A percentile compares a stretch with the other conserved stretches of the same genome.
phyloP scores from a whole-genome alignment of 23 tunicate species.

The Aplidium turbinatum region DNA sequence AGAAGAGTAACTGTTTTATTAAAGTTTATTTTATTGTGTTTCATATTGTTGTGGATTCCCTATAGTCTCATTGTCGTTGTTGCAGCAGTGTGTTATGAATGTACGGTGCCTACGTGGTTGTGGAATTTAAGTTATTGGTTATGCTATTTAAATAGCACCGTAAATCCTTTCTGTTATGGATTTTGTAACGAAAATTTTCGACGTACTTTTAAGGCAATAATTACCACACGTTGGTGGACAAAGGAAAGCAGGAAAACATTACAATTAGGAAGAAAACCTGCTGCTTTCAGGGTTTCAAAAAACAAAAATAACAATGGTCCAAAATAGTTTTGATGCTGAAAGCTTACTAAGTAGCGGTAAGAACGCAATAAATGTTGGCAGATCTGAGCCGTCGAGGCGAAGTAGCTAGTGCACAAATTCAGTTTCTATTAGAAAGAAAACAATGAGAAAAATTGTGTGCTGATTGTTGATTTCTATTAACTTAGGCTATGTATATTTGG shows the following conservation, averaged over 20 bases:
- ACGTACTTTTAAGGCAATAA: constrained; percentile 70
- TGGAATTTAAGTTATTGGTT: constrained; percentile 91
- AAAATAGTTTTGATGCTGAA: too few species aligned
- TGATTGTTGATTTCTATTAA: too few species aligned
- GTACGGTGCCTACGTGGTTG: constrained; percentile 26
- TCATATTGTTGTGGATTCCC: constrained; percentile 79
- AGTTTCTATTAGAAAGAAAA: too few species aligned
- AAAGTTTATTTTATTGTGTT: constrained; percentile 77
- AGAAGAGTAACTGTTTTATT: constrained; percentile 70
- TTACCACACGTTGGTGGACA: constrained; percentile 90
- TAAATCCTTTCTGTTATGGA: constrained; percentile 89
- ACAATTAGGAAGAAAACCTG: constrained; percentile 10
- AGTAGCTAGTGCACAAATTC: too few species aligned
- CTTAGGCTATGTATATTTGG: too few species aligned
- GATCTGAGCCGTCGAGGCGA: too few species aligned
- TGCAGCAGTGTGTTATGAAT: constrained; percentile 37
- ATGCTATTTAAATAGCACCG: constrained; percentile 90
- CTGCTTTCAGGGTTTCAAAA: too few species aligned
- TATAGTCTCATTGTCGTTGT: constrained; percentile 70
- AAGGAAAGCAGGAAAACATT: constrained; percentile 40
- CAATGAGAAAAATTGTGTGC: too few species aligned
- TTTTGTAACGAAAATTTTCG: constrained; percentile 92
- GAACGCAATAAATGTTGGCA: too few species aligned
- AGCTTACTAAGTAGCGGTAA: too few species aligned
- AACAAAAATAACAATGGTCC: too few species aligned